phyloP scores from a whole-genome alignment of 2,797 vertebrate genomes.

The Liasis olivaceus region DNA sequence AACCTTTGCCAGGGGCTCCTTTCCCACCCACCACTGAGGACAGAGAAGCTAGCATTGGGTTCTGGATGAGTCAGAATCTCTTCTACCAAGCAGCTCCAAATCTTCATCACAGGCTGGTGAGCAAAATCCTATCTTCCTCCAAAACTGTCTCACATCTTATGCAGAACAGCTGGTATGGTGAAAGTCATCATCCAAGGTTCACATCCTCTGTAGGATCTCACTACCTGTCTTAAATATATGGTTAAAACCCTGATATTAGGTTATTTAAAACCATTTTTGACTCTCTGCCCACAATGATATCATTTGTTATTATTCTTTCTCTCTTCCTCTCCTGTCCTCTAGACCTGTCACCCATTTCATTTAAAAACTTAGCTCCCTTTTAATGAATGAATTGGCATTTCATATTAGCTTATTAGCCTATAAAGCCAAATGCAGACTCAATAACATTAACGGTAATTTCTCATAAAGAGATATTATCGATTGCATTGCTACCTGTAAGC shows the following conservation, averaged over 20 bases:
- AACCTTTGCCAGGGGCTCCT: too few relatives aligned
- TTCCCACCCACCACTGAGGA: too few relatives aligned
- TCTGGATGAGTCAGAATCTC: not conserved
- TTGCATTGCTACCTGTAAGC: conserved; percentile 89
- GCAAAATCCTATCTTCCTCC: not conserved
- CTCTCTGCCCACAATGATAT: conserved; percentile 80
- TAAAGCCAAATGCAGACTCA: conserved; percentile 93
- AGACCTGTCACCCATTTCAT: conserved; percentile 78
- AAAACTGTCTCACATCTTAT: not conserved
- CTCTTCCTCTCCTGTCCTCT: conserved; percentile 37
- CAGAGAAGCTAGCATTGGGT: too few relatives aligned
- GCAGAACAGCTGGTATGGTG: not conserved
- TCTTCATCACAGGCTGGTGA: not conserved
- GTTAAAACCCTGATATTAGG: conserved; percentile 74
- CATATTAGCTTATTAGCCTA: conserved; percentile 94
- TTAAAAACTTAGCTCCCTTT: conserved; percentile 79
- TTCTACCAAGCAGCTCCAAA: not conserved
- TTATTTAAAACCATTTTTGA: conserved; percentile 83
- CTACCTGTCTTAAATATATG: conserved; percentile 21
- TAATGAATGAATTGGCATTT: conserved; percentile 97
- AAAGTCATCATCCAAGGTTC: not conserved
- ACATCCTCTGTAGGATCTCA: not conserved
- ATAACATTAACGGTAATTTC: conserved; percentile 95
- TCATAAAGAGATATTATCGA: conserved; percentile 99
- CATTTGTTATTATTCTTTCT: conserved; percentile 62